These are phyloP conservation scores for Myodes glareolus DNA, from an alignment of 2,113 vertebrate genomes.

Conservation along the genomic window DNA sequence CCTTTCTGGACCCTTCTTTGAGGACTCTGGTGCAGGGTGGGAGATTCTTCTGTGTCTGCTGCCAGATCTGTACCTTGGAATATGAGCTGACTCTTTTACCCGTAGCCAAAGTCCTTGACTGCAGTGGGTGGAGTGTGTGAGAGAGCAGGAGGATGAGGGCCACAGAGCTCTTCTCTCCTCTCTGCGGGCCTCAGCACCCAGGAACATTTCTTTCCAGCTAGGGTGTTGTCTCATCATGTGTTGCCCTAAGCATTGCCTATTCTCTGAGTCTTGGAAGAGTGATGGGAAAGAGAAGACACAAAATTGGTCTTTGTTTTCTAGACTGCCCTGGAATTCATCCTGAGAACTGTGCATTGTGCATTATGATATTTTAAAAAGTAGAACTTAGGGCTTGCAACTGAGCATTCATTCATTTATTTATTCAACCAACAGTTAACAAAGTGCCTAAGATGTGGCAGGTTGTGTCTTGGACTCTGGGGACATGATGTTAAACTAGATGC, in stretches of 20 bases:
- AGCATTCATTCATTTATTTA: constrained; percentile 31
- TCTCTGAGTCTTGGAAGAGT: constrained; percentile 12
- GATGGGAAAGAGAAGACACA: constrained; percentile 42
- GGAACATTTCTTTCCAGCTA: constrained; percentile 22
- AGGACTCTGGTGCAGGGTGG: constrained; percentile 71
- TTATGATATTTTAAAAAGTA: constrained; percentile 39
- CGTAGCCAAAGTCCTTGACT: constrained; percentile 71
- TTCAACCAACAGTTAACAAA: background rate
- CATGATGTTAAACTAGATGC: constrained; percentile 7
- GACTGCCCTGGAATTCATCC: constrained; percentile 38
- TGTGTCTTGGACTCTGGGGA: background rate
- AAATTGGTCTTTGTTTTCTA: constrained; percentile 34
- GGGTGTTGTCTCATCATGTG: constrained; percentile 6
- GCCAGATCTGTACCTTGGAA: constrained; percentile 73
- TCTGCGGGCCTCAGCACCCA: constrained; percentile 36
- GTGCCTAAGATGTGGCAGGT: background rate
- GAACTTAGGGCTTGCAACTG: constrained; percentile 20
- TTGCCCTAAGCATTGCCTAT: background rate
- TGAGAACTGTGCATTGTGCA: constrained; percentile 45
- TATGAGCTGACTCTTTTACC: constrained; percentile 65
- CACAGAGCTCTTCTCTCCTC: background rate
- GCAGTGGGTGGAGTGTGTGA: constrained; percentile 39
- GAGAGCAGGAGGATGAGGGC: constrained; percentile 17
- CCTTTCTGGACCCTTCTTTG: constrained; percentile 61
- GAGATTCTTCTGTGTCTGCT: constrained; percentile 65